Evolutionary conservation across 2,888 invertebrate species (phyloP).

Genomic region (Eumacrocentrus americanus): DNA sequence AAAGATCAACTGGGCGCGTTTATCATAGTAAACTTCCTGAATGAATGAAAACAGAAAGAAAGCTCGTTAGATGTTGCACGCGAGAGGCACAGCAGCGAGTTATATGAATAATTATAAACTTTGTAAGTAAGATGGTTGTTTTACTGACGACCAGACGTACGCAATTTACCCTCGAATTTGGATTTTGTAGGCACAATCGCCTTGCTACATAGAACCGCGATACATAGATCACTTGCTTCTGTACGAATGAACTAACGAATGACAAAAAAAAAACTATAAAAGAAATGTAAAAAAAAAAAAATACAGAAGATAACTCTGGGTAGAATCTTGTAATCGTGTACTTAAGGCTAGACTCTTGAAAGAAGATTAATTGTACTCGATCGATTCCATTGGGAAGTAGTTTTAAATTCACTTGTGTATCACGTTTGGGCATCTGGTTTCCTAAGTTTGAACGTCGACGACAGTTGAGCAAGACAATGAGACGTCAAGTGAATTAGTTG

Average conservation of each 20-base stretch:
- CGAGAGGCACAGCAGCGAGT: constrained; percentile 36
- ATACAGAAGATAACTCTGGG: constrained; percentile 21
- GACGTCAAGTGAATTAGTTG: neutral
- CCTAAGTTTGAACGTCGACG: no score
- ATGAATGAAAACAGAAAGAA: constrained; percentile 16
- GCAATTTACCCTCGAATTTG: neutral
- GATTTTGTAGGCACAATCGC: neutral
- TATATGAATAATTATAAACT: constrained; percentile 26
- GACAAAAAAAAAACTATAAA: constrained; percentile 27
- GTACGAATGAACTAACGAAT: neutral
- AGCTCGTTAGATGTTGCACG: constrained; percentile 48
- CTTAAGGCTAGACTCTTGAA: constrained; percentile 13
- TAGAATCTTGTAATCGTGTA: constrained; percentile 28
- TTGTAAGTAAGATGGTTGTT: constrained; percentile 11
- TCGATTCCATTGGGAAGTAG: no score
- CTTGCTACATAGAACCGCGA: neutral
- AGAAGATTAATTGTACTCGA: neutral
- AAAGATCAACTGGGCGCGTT: neutral
- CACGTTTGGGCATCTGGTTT: no score
- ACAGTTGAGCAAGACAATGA: neutral
- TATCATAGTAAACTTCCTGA: constrained; percentile 12
- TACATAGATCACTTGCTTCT: constrained; percentile 11
- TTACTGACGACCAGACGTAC: constrained; percentile 5
- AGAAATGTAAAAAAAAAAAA: constrained; percentile 20
- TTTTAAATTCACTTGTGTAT: no score